Base-by-base conservation (phyloP, 2,888 invertebrate genomes). In the Ochropleura plecta region DNA sequence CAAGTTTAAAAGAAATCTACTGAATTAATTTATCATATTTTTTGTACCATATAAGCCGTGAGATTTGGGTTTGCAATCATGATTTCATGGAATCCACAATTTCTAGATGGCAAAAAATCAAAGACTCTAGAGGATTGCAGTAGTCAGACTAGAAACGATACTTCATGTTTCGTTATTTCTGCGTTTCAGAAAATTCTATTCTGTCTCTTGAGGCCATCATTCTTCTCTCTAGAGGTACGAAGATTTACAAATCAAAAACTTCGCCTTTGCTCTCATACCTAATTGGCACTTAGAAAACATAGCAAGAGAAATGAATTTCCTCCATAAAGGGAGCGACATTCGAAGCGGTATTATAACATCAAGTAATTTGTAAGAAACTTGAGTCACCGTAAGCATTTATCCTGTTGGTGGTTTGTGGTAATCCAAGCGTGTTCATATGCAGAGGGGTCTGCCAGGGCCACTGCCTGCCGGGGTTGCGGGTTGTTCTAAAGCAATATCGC, bases 231-330 rank as follows among this genome's bases (percentile, higher is more conserved):
- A 53, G 12, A 20, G 44, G 12, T 51, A 51, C 12, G 20, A 63
- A 49, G 40, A 63, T 63, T 66, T 30, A 73, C 16, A 46, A 40
- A 20, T 62, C 16, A 55, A 64, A 78, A 71, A 72, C n/a, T 16
- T 49, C n/a, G 48, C n/a, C 20, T 70, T 49, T 30, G 48, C 42
- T 42, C 12, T 64, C 2, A 20, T 30, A 44, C 72, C 48, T 20
- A 71, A 78, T 78, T 64, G 46, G 30, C 55, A 76, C 53, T 71
- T 66, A 18, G 40, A 42, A 30, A 66, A 46, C 16, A 48, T 53
- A 44, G 5, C 8, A 42, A 5, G 18, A 20, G 20, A 30, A 42
- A 44, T 53, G n/a, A 63, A 40, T 64, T 49, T 12, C n/a, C 40
- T 62, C 6, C 12, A 49, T n/a, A 40, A 30, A 48, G 18, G 30